Evolutionary conservation across 2,888 invertebrate genomes (phyloP).

Genomic region (Melipona bicolor): DNA sequence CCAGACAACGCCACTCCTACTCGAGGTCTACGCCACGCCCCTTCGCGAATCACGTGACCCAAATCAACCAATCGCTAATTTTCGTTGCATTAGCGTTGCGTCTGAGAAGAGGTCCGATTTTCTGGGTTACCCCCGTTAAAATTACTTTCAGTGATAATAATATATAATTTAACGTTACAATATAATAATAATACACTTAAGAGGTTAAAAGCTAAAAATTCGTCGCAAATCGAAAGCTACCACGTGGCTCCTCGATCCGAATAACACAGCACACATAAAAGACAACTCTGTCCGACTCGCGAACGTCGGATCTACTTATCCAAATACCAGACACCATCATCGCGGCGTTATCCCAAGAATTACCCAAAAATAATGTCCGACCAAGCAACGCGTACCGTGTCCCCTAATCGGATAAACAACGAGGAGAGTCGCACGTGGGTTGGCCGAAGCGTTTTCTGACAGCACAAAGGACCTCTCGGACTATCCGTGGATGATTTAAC

Average conservation of each 20-base stretch:
- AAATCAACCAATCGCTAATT: too few relatives aligned
- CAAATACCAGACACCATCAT: neutral
- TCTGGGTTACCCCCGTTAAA: too few relatives aligned
- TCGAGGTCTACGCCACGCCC: too few relatives aligned
- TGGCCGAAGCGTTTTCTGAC: conserved; percentile 35
- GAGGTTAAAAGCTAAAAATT: too few relatives aligned
- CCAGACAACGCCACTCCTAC: too few relatives aligned
- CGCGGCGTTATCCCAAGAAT: neutral
- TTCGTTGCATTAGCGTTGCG: too few relatives aligned
- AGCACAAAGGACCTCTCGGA: conserved; percentile 56
- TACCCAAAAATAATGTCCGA: neutral
- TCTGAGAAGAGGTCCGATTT: too few relatives aligned
- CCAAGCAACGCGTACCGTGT: neutral
- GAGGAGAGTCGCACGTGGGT: neutral
- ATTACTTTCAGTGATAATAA: too few relatives aligned
- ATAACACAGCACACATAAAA: neutral
- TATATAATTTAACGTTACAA: too few relatives aligned
- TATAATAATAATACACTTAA: too few relatives aligned
- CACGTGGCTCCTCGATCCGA: neutral
- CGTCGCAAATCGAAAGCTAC: neutral
- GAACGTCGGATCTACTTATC: neutral
- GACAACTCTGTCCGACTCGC: neutral
- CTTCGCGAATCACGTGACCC: too few relatives aligned
- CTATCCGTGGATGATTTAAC: conserved; percentile 69
- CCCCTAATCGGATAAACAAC: conserved; percentile 30